Percentiles rank a stretch among this genome's conserved stretches.
These are phyloP conservation scores for Ciconia maguari DNA, from an alignment of 2,113 vertebrate genomes.

Conservation along the genomic window DNA sequence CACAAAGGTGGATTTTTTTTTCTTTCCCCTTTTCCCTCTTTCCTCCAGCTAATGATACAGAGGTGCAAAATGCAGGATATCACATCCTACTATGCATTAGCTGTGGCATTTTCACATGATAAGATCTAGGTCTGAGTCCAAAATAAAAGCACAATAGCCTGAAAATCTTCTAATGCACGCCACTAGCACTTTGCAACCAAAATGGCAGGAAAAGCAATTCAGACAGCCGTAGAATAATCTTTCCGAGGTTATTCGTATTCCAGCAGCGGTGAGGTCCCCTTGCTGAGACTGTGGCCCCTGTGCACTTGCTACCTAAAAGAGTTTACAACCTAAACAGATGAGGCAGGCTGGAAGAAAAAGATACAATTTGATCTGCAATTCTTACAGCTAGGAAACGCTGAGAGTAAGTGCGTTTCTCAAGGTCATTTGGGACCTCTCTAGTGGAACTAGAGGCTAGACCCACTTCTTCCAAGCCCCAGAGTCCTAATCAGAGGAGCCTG, in stretches of 20 bases:
- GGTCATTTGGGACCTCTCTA: neutral
- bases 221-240: neutral
- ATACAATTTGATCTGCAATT: neutral
- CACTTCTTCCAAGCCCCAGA: neutral
- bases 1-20: neutral
- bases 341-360: neutral
- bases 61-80: slow-evolving; percentile 54
- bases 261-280: neutral
- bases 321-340: neutral
- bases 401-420: neutral
- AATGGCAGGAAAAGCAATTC: neutral
- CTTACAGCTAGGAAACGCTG: neutral
- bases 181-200: slow-evolving; percentile 1
- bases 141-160: slow-evolving; percentile 60
- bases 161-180: slow-evolving; percentile 47
- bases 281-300: neutral
- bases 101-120: slow-evolving; percentile 37
- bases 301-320: neutral
- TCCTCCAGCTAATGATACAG: slow-evolving; percentile 60
- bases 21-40: neutral
- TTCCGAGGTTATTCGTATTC: neutral
- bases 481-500: neutral
- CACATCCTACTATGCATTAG: slow-evolving; percentile 55
- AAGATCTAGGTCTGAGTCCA: slow-evolving; percentile 57
- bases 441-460: neutral